Base-by-base conservation (phyloP, 2,797 vertebrate species). In the Pteronotus mesoamericanus region DNA sequence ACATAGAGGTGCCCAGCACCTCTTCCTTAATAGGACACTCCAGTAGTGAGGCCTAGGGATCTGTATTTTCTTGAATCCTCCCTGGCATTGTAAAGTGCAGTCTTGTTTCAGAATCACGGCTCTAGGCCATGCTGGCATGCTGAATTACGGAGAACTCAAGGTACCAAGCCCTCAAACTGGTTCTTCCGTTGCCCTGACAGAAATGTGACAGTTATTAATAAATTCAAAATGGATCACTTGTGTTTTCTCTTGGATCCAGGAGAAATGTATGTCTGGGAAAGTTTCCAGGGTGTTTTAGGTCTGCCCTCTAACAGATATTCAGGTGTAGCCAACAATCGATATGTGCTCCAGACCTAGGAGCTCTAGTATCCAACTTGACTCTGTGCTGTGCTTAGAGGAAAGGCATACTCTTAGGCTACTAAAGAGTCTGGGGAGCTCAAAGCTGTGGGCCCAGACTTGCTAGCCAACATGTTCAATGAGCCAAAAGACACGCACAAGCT, bases 221-320 rank as follows among this genome's bases (percentile, higher is more conserved):
- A 96, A 74, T 94, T 94, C 86, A 44, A 86, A 95, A 94, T 42
- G 75, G 11, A 96, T 92, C 64, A 55, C 78, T 89, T 93, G 42
- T 87, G 83, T 95, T 96, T 91, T 92, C 86, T 93, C 82, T 96
- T 91, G 94, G 89, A 95, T 96, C 64, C 37, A 46, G 37, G 42
- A 90, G 91, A 96, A 97, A 97, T 92, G 86, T 89, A 57, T 85
- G 86, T 97, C 91, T 98, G 96, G 59, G 84, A 87, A 96, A 72
- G 51, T 87, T 97, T 92, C 97, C 97, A 98, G 80, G 5, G 44
- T 87, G 89, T 74, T 85, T 96, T 71, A 89, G 94, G 85, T 86
- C 89, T 96, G 77, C 64, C 86, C 96, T 98, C 78, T 94, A 94
- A 79, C 37, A 83, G 90, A 91, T 94, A 83, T n/a, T 94, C 61